Base-by-base conservation (phyloP, 2,797 vertebrate species). In the Fundulus diaphanus region DNA sequence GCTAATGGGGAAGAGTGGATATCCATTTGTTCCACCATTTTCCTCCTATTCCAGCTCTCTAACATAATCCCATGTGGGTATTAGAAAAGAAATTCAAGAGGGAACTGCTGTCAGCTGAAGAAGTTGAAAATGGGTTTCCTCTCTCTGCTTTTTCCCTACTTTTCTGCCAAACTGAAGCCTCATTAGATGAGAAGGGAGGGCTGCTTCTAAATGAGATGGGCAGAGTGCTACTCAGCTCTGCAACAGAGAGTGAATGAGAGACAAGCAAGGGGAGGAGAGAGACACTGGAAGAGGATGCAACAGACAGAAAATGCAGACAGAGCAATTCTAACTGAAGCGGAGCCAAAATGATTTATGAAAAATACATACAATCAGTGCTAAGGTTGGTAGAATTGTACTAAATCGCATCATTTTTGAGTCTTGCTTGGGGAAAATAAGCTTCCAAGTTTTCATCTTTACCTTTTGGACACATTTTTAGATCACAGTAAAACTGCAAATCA, bases 161-260 rank as follows among this genome's bases (percentile, higher is more conserved):
- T 80, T 74, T 73, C 89, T 93, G 91, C 93, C 93, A 95, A 93
- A 92, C 92, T 77, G 87, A 85, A 89, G 87, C 77, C 92, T 94
- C 92, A 94, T 95, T 95, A 94, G 85, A 85, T 83, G 80, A 80
- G 86, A 90, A 92, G 89, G 92, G 92, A 92, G 90, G 85, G 85
- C 85, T 92, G 87, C 78, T 83, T 87, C 85, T 91, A 91, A 94
- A 91, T 90, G 87, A 89, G 88, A 90, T 79, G 82, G 90, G 85
- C 89, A 84, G 85, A 90, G 89, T 89, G 92, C 92, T 93, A 87
- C 85, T 91, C 86, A 88, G 89, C 82, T 89, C 87, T 85, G 84
- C 86, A 79, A 76, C 83, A 72, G 78, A 83, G 59, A 74, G 65
- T 69, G 75, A 83, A 73, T 33, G 73, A 80, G 70, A 82, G 79